phyloP scores from a whole-genome alignment of 1,140 invertebrate genomes.

The Chironomus striatipennis region DNA sequence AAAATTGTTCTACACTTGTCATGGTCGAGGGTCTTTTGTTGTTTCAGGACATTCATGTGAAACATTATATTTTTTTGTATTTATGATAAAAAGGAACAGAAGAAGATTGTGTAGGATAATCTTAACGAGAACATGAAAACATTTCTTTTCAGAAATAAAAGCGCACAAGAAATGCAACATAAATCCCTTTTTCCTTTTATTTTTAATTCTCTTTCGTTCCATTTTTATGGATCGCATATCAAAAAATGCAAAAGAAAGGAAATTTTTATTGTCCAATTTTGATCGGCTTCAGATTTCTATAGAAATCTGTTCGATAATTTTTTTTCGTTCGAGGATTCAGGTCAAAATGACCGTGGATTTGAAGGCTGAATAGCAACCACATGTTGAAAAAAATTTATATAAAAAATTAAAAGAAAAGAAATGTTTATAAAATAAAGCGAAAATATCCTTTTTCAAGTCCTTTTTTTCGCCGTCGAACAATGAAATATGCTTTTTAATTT shows the following conservation, averaged over 20 bases:
- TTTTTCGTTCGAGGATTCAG: slow-evolving; percentile 1
- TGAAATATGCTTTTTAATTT: background rate
- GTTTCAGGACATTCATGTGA: background rate
- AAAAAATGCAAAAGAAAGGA: background rate
- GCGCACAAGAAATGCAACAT: background rate
- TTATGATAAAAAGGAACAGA: too few relatives aligned
- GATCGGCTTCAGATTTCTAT: background rate
- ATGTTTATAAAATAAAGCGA: slow-evolving; percentile 14
- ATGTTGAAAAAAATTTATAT: background rate
- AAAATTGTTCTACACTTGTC: background rate
- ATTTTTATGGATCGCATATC: background rate
- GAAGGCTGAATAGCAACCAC: background rate
- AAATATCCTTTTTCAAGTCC: background rate
- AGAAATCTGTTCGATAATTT: slow-evolving; percentile 1
- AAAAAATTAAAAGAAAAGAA: background rate
- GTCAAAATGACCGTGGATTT: background rate
- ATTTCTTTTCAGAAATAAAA: background rate
- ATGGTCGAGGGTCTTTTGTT: background rate
- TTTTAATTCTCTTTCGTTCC: slow-evolving; percentile 10
- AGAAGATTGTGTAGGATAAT: slow-evolving; percentile 5
- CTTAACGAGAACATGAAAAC: background rate
- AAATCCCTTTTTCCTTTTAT: background rate
- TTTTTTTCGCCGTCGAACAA: background rate
- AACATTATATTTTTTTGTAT: slow-evolving; percentile 1
- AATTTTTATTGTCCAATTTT: slow-evolving; percentile 16